Evolutionary conservation across 1,140 invertebrate species (phyloP).

Genomic region (Armadillidium nasatum): DNA sequence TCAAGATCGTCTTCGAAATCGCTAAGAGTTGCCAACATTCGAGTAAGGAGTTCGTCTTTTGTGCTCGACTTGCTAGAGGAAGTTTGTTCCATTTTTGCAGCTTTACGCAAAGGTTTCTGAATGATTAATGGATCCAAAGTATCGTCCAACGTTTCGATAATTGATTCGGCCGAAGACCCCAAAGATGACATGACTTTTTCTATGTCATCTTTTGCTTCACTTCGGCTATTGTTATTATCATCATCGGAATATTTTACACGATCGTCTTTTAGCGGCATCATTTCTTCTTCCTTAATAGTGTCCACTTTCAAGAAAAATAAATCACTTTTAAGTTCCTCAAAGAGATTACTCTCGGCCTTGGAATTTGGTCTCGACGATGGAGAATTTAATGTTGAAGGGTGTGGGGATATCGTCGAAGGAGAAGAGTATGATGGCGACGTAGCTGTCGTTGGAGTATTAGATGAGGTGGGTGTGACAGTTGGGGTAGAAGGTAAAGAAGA

Average conservation of each 20-base stretch:
- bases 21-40: conserved; percentile 11
- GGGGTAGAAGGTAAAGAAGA: background rate
- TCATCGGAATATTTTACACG: background rate
- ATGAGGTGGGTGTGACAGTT: conserved; percentile 3
- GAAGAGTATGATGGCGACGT: background rate
- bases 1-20: conserved; percentile 17
- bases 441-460: background rate
- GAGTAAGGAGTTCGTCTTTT: background rate
- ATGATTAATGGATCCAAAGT: background rate
- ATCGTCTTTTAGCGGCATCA: background rate
- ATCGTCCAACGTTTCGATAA: background rate
- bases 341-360: background rate
- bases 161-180: background rate
- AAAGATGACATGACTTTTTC: background rate
- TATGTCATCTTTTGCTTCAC: background rate
- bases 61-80: background rate
- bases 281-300: background rate
- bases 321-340: background rate
- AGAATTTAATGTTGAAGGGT: background rate
- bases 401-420: background rate
- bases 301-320: background rate
- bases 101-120: background rate
- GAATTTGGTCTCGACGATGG: background rate
- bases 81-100: background rate
- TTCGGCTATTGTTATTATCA: conserved; percentile 9